Evolutionary conservation across 2,797 vertebrate species (phyloP), one percentile per base, ranked within the genome.

Genomic region (Acanthornis magna): DNA sequence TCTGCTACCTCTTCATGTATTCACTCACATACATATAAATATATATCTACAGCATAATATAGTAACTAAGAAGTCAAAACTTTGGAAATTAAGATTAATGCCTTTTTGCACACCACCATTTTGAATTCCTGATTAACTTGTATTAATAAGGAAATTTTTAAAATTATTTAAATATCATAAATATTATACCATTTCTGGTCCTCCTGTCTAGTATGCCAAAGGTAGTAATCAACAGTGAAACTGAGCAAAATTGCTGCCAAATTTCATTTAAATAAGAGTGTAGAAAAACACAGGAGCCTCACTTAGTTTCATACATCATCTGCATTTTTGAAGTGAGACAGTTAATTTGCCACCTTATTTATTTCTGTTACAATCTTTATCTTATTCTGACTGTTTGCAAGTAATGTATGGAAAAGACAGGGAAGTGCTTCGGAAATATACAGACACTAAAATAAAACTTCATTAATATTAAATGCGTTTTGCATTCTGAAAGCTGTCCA

Each of bases 401-500:
- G 43, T 83, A 73, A 67, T 6, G 26, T 21, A 27, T 65, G 6
- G 30, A 47, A 84, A 88, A 25, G 81, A 91, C 34, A 86, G 50
- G 3, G 26, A 42, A n/a, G 11, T 72, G 7, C 5, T 86, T 65
- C 54, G 60, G 36, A 36, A 81, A 90, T 50, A 63, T n/a, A 1
- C 72, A 91, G 7, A 75, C 67, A 91, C 30, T 34, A 66, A 75
- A 75, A 34, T 7, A 51, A 47, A 75, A 5, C 14, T 34, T 81
- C 76, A 74, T 53, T 16, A 78, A 42, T 92, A 43, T 38, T 62
- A 63, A 22, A 18, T 40, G 26, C 89, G 16, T 74, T 84, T 65
- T 93, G 48, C 9, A 20, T 91, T 91, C 45, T 87, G 65, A 51
- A 63, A 43, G 38, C 73, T 91, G 16, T 22, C 61, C 48, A 91